These are phyloP conservation scores for Xenopus petersii DNA, from an alignment of 2,797 vertebrate species.

Conservation along the genomic window DNA sequence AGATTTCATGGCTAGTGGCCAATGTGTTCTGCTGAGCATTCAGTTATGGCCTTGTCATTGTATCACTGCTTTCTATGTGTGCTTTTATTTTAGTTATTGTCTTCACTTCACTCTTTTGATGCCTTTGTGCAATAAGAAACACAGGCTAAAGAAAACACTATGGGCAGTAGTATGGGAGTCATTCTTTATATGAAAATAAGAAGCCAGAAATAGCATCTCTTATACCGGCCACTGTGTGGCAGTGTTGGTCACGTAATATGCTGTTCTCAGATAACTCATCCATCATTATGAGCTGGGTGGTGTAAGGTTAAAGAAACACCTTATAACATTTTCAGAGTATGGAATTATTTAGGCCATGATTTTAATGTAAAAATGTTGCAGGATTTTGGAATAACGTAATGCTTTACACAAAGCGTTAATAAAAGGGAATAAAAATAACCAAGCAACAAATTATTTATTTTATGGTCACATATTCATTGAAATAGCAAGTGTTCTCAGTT, in stretches of 20 bases:
- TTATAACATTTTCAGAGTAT: background rate
- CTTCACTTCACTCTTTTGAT: background rate
- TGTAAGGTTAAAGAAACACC: background rate
- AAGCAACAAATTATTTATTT: background rate
- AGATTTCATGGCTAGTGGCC: background rate
- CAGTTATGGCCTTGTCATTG: background rate
- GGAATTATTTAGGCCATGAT: background rate
- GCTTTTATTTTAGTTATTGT: background rate
- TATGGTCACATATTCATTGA: background rate
- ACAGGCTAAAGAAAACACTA: background rate
- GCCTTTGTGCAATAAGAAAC: background rate
- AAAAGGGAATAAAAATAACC: background rate
- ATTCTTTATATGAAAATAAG: background rate
- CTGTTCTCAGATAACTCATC: conserved; percentile 38
- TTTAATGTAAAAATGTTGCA: background rate
- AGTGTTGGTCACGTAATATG: conserved; percentile 23
- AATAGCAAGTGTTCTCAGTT: background rate
- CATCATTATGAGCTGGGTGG: background rate
- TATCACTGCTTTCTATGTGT: background rate
- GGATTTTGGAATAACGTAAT: background rate
- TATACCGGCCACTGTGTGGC: conserved; percentile 32
- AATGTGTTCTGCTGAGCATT: background rate
- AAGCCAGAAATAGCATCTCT: background rate
- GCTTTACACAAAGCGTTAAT: background rate
- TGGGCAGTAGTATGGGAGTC: background rate